Evolutionary conservation across 2,888 invertebrate genomes (phyloP), one percentile per base, ranked within the genome.

Genomic region (Cheilosia urbana): DNA sequence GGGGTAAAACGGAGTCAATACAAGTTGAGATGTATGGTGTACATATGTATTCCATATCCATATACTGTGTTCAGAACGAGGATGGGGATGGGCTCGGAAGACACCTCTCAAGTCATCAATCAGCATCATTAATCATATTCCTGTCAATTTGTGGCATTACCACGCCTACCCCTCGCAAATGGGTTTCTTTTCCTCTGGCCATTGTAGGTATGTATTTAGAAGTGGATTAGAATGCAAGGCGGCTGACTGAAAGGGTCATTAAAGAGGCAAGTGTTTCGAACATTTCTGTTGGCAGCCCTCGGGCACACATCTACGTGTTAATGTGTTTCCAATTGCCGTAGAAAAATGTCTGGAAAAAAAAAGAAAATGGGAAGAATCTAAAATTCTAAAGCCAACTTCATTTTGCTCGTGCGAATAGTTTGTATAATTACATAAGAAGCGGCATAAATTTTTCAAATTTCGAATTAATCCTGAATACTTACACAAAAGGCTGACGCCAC

Each of bases 121-220:
- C 63, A 55, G 73, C 57, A 40, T 63, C 68, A 85, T 85, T 85
- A 81, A 85, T 85, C 85, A 85, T 81, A 76, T 57, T 57, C 57
- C 80, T 66, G 81, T 85, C 85, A 85, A 81, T 76, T 77, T 66
- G 30, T 77, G 85, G 68, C 85, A 81, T 77, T 85, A 85, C 85
- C 85, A 85, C 85, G 85, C 85, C 85, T 85, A 63, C 85, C 85
- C 76, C 66, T 72, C 57, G 76, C 62, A 81, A 85, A 85, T 81
- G 81, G 85, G 76, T 71, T 85, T 80, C 55, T 55, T 37, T 62
- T 78, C 72, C 62, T 63, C 63, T 19, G 37, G 34, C 47, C 53
- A 30, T 42, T 51, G 81, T 85, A 30, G 30, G 30, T 30, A 37
- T 37, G 30, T 30, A 37, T 37, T 37, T 72, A 81, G 81, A 85